Percentiles rank a stretch among this genome's conserved stretches.
phyloP scores from a whole-genome alignment of 1,140 invertebrate genomes.

The Panulirus ornatus region DNA sequence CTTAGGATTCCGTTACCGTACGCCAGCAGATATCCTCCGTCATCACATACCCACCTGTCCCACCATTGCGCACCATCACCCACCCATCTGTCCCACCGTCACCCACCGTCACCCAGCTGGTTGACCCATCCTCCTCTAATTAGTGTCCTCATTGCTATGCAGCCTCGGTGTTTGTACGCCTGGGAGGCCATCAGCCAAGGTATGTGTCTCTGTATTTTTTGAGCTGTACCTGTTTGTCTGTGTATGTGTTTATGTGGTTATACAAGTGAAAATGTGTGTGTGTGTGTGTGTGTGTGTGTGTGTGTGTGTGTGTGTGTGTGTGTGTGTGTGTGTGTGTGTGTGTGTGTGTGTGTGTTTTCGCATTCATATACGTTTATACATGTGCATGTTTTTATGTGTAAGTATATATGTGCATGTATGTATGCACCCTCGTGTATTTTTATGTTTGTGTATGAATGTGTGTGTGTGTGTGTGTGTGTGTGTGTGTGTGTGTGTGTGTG shows the following conservation, averaged over 20 bases:
- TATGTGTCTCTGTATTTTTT: too few relatives aligned
- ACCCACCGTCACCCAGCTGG: too few relatives aligned
- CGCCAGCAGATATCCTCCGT: too few relatives aligned
- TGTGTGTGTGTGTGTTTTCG: neutral
- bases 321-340: neutral
- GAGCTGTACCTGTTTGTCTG: neutral
- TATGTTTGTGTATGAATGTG: conserved; percentile 10
- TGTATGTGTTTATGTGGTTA: neutral
- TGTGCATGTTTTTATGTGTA: conserved; percentile 6
- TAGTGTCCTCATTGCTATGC: neutral
- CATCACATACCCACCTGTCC: too few relatives aligned
- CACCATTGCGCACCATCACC: too few relatives aligned
- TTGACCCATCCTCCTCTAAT: too few relatives aligned
- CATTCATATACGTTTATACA: neutral
- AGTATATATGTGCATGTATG: conserved; percentile 8
- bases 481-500: neutral
- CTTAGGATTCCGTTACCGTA: too few relatives aligned
- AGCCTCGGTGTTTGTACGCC: neutral
- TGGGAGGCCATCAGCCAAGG: neutral
- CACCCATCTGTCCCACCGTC: too few relatives aligned
- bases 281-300: neutral
- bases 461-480: neutral
- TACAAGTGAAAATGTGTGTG: neutral
- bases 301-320: neutral
- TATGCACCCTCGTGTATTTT: neutral